Base-by-base conservation (phyloP, 2,113 vertebrate genomes). In the Tachycineta bicolor region DNA sequence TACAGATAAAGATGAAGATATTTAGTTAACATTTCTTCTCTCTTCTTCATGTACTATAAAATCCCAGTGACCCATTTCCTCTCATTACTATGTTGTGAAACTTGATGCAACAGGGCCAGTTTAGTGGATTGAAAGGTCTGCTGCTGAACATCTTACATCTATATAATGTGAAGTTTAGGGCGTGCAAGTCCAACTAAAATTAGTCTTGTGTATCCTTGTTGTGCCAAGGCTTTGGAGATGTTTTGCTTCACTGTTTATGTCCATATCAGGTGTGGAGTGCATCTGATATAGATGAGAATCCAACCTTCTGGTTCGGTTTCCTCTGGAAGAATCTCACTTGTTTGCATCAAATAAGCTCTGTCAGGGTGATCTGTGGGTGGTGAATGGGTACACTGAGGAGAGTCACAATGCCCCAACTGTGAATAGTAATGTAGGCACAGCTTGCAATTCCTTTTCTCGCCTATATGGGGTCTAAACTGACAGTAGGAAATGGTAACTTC, bases 161-260 rank as follows among this genome's bases (percentile, higher is more conserved):
- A 56, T 7, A 18, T 16, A 37, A 52, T 0, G 6, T 49, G 46
- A 90, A 43, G 20, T 46, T 93, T 47, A 59, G 12, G 47, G 20
- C 0, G 0, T 68, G 31, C 10, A 23, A 14, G 12, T 73, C 17
- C 1, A 5, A 53, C n/a, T 49, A 56, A 64, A 73, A 25, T n/a
- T 64, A 49, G 13, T 25, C 14, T 62, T 8, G 22, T 49, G 18
- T 11, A 29, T 33, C 3, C 16, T 58, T 16, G 7, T 5, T 37
- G 7, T 25, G 19, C 24, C 6, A n/a, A 76, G n/a, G 8, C 1
- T 85, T 91, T 83, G 56, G 18, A 74, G 33, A 21, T 59, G 11
- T 59, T 93, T 63, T 25, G 9, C 33, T 64, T 64, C 31, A 18
- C 4, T 41, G 2, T 21, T 44, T 43, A 6, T 28, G 16, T 83